Conservation (phyloP, 2,113 vertebrate genomes). For the Apus apus region DNA sequence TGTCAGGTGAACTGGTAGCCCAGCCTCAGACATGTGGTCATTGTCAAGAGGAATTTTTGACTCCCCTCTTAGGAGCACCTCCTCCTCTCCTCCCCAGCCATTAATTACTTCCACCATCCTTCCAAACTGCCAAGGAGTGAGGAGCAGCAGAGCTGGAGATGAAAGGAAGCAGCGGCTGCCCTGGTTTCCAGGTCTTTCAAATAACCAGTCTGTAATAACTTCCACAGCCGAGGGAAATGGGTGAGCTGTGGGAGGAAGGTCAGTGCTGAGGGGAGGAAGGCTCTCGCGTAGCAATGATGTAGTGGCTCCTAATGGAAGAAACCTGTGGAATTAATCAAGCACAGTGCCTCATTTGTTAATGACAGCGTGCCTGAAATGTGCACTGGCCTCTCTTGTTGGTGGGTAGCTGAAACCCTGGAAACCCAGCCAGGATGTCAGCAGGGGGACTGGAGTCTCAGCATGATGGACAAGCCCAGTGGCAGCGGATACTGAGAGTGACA, state of each 20-base stretch:
- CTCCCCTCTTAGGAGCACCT: slow-evolving; percentile 57
- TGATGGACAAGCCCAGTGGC: background rate
- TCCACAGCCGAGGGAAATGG: slow-evolving; percentile 70
- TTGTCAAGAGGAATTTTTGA: slow-evolving; percentile 82
- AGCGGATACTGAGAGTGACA: background rate
- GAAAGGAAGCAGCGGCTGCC: slow-evolving; percentile 69
- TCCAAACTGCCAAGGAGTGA: slow-evolving; percentile 77
- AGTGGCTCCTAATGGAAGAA: slow-evolving; percentile 75
- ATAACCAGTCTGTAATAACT: slow-evolving; percentile 72
- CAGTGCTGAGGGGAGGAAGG: slow-evolving; percentile 68
- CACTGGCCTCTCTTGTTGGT: background rate
- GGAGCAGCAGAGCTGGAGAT: slow-evolving; percentile 79
- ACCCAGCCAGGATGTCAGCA: background rate
- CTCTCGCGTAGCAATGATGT: slow-evolving; percentile 68
- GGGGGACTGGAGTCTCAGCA: background rate
- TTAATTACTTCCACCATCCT: slow-evolving; percentile 77
- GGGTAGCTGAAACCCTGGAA: background rate
- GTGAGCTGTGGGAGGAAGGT: slow-evolving; percentile 70
- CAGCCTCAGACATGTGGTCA: slow-evolving; percentile 74
- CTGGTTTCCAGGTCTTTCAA: slow-evolving; percentile 72
- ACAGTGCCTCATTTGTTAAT: slow-evolving; percentile 69
- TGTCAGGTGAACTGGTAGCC: slow-evolving; percentile 66
- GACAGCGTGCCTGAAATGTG: slow-evolving; percentile 35
- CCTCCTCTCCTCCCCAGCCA: slow-evolving; percentile 50
- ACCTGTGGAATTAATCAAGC: slow-evolving; percentile 73